Evolutionary conservation across 2,797 vertebrate genomes (phyloP), one percentile per base, ranked within the genome.

Genomic region (Morus bassanus): DNA sequence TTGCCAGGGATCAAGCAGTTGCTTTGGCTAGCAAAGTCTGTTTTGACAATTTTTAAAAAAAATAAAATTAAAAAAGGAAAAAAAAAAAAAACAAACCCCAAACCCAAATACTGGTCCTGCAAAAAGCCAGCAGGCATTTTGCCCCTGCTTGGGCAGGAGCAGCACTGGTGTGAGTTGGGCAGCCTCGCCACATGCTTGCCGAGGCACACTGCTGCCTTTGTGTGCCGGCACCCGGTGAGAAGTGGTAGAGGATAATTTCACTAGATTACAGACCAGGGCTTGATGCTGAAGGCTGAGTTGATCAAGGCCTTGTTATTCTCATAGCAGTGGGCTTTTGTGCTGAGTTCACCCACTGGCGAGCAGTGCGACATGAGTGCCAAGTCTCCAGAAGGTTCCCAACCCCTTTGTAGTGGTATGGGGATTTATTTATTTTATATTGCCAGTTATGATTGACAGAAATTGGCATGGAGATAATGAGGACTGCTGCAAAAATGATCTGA

Each of bases 401-500:
- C 79, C 68, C 64, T 81, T 75, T 56, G 35, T 41, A 75, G 68
- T 0, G 0, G 53, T 46, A 30, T 12, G 39, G 51, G 60, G 69
- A 22, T 56, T 94, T 61, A 92, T 83, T 91, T 88, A 68, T 95
- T 91, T 94, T 43, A 43, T 39, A 33, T 61, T 64, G 82, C 68
- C 41, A 46, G 78, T 48, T 46, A 12, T 96, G 96, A 96, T n/a
- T 96, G 96, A 88, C 93, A 94, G 93, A 37, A 78, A 89, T 89
- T 94, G 72, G 89, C 92, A 95, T 93, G 93, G 76, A 43, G 74
- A 75, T 95, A 96, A 97, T 78, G 93, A 96, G 82, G 37, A 8
- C 43, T 65, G 68, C 68, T 70, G 81, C 73, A 85, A 45, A 94
- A 95, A 54, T 50, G 30, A 73, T 78, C 91, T 5, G 31, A 72